Percentiles rank a stretch among this genome's conserved stretches.
phyloP scores from a whole-genome alignment of 2,888 invertebrate genomes.

The Cheilosia variabilis region DNA sequence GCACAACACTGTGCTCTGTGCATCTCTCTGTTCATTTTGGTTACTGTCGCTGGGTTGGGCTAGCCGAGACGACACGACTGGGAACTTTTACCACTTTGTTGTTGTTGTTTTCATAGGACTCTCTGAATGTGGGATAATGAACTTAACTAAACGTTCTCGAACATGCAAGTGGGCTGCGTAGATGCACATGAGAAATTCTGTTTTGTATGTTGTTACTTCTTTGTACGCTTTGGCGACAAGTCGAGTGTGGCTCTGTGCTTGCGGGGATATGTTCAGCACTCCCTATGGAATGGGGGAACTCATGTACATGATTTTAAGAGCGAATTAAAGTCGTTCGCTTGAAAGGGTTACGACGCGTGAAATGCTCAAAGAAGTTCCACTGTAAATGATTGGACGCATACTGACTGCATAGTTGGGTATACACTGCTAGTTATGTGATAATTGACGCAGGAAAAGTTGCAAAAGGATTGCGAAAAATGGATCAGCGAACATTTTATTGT shows the following conservation, averaged over 20 bases:
- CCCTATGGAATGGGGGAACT: background rate
- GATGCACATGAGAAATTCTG: slow-evolving; percentile 49
- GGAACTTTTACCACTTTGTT: slow-evolving; percentile 28
- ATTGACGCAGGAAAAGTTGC: slow-evolving; percentile 17
- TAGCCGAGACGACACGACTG: background rate
- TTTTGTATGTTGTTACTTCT: slow-evolving; percentile 35
- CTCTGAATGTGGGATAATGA: slow-evolving; percentile 63
- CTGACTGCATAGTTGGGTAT: background rate
- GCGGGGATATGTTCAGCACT: slow-evolving; percentile 21
- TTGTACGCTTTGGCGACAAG: slow-evolving; percentile 27
- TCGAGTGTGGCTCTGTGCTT: slow-evolving; percentile 22
- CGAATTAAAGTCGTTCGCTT: slow-evolving; percentile 43
- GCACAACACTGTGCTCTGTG: background rate
- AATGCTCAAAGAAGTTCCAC: slow-evolving; percentile 23
- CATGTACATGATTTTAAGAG: slow-evolving; percentile 25
- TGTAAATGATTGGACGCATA: slow-evolving; percentile 7
- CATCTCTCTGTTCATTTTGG: slow-evolving; percentile 12
- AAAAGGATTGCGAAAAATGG: background rate
- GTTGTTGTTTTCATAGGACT: background rate
- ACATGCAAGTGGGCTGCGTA: slow-evolving; percentile 26
- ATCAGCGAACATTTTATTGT: background rate
- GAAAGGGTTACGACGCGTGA: slow-evolving; percentile 57
- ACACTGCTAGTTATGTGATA: slow-evolving; percentile 26
- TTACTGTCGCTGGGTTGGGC: slow-evolving; percentile 3
- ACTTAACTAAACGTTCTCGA: slow-evolving; percentile 49